These are phyloP conservation scores for Aleiodes leptofemur DNA, from an alignment of 2,888 invertebrate genomes.

Conservation along the genomic window DNA sequence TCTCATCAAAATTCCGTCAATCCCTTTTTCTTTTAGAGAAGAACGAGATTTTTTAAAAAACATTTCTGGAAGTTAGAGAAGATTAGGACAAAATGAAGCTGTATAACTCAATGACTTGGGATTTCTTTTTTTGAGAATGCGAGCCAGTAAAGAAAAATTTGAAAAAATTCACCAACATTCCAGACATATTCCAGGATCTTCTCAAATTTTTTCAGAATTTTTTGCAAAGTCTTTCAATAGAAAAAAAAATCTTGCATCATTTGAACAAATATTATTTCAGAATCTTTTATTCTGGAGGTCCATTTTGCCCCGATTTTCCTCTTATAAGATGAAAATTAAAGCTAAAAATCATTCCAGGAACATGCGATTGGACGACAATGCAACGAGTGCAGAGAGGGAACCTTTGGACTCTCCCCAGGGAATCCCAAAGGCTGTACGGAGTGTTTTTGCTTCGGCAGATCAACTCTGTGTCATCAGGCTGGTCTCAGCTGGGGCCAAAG, in stretches of 20 bases:
- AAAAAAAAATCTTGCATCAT: too few species aligned
- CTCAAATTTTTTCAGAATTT: too few species aligned
- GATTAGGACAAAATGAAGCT: too few species aligned
- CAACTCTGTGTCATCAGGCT: slow-evolving; percentile 87
- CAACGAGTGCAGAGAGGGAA: slow-evolving; percentile 87
- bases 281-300: too few species aligned
- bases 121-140: neutral
- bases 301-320: too few species aligned
- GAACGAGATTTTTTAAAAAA: neutral
- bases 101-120: too few species aligned
- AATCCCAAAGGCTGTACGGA: slow-evolving; percentile 93
- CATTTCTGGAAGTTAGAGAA: too few species aligned
- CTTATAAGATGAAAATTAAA: neutral
- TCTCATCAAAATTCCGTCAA: neutral
- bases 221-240: too few species aligned
- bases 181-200: too few species aligned
- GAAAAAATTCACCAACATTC: too few species aligned
- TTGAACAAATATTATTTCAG: too few species aligned
- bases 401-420: slow-evolving; percentile 88
- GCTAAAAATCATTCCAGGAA: slow-evolving; percentile 76
- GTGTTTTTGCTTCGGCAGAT: slow-evolving; percentile 97
- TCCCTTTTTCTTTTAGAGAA: neutral
- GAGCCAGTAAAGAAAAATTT: too few species aligned
- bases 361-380: slow-evolving; percentile 92
- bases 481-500: slow-evolving; percentile 89